A percentile compares a stretch with the other conserved stretches of the same genome.
Evolutionary conservation across 2,797 vertebrate species (phyloP).

Genomic region (Tachyglossus aculeatus): DNA sequence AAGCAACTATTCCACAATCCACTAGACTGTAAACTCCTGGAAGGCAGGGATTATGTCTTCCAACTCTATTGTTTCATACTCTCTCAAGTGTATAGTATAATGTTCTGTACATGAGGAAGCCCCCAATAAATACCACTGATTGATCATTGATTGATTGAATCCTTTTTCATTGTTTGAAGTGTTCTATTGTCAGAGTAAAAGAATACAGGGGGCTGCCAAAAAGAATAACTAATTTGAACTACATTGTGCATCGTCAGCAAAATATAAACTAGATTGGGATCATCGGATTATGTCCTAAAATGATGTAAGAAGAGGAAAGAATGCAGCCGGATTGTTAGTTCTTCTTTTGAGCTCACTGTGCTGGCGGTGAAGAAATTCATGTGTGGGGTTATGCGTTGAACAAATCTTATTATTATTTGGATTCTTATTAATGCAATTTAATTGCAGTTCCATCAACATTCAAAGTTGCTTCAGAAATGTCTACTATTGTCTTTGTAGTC

Average conservation of each 20-base stretch:
- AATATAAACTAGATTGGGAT: neutral
- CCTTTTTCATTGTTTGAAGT: neutral
- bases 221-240: too few species aligned
- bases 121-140: too few species aligned
- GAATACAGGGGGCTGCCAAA: neutral
- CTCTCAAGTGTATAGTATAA: too few species aligned
- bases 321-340: neutral
- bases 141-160: too few species aligned
- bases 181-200: neutral
- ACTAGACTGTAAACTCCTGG: too few species aligned
- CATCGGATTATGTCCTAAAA: neutral
- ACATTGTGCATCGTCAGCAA: neutral
- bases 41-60: too few species aligned
- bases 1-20: too few species aligned
- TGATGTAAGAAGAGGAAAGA: neutral
- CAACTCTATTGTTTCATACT: too few species aligned
- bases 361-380: neutral
- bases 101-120: too few species aligned
- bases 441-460: neutral
- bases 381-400: neutral
- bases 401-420: too few species aligned
- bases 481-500: neutral
- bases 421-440: too few species aligned
- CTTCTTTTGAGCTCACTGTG: neutral
- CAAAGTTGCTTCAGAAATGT: neutral